Base-by-base conservation (phyloP, 2,797 vertebrate genomes). In the Gadopsis marmoratus region DNA sequence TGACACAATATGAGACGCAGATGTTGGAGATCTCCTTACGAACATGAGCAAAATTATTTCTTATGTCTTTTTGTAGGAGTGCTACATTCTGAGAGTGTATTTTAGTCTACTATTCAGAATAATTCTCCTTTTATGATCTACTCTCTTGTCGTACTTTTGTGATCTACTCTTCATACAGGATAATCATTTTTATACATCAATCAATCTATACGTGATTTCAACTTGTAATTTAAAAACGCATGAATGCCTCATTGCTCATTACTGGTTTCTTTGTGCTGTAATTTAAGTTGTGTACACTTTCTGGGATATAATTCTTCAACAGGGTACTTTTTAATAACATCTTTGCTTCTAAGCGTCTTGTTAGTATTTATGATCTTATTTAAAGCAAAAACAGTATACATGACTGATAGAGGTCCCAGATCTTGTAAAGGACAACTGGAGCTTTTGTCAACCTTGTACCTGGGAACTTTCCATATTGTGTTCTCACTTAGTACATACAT, bases 1-100 rank as follows among this genome's bases (percentile, higher is more conserved):
- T 84, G 71, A 86, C 74, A 53, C 88, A 94, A 91, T 92, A 88
- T 94, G 92, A 87, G 79, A 58, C 86, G 81, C 94, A 95, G 94
- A 95, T 95, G 94, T 94, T 86, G 68, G 86, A 86, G 65, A 84
- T 85, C 80, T 86, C 66, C 59, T 61, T 70, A 78, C 48, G n/a
- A 89, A 89, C 76, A 83, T 80, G 67, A 83, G 58, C 79, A 60
- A 76, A 81, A 85, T 41, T 74, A 82, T 82, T 81, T 85, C 61
- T 84, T 82, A 75, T 87, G 71, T 86, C 84, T 90, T 53, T 72
- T 69, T 65, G 71, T 71, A 59, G 33, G 69, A 85, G 74, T 58
- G 53, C 79, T 54, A 48, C 76, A 10, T 81, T 70, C 67, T 79
- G 69, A 56, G 62, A 74, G 88, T 64, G 56, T 73, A 56, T 77